Evolutionary conservation across 1,140 invertebrate species (phyloP).

Genomic region (Aricia agestis): DNA sequence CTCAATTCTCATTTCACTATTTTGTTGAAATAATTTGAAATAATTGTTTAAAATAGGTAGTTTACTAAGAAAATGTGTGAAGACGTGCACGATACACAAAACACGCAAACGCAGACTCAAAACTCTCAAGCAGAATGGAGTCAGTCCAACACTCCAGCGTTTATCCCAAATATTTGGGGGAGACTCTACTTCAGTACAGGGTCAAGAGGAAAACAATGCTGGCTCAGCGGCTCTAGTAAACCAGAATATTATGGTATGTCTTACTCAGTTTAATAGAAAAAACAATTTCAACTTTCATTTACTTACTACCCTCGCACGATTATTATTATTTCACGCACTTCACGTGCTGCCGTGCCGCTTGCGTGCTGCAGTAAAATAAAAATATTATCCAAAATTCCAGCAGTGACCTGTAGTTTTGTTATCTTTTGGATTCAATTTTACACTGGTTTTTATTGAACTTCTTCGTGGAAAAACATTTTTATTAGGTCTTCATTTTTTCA

Average conservation of each 20-base stretch:
- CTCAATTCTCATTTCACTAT: too few species aligned
- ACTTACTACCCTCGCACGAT: not conserved
- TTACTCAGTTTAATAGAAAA: not conserved
- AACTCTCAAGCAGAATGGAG: slow-evolving; percentile 71
- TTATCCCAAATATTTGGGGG: slow-evolving; percentile 69
- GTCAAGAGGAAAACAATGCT: slow-evolving; percentile 43
- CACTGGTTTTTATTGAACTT: too few species aligned
- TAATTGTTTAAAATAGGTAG: not conserved
- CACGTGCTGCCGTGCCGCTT: too few species aligned
- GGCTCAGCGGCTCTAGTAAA: slow-evolving; percentile 37
- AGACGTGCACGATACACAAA: slow-evolving; percentile 44
- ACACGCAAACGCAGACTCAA: slow-evolving; percentile 71
- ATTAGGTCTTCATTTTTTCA: too few species aligned
- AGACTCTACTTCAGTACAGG: slow-evolving; percentile 52
- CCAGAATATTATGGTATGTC: slow-evolving; percentile 62
- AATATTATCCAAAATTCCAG: not conserved
- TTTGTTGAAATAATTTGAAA: not conserved
- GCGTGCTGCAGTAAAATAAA: not conserved
- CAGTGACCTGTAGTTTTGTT: not conserved
- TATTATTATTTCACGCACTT: slow-evolving; percentile 1
- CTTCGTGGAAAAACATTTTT: too few species aligned
- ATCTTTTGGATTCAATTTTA: too few species aligned
- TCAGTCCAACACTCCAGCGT: slow-evolving; percentile 52
- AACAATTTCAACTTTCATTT: not conserved
- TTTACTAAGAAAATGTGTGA: slow-evolving; percentile 44